These are phyloP conservation scores for Dryococelus australis DNA, from an alignment of 2,888 invertebrate species.

Conservation along the genomic window DNA sequence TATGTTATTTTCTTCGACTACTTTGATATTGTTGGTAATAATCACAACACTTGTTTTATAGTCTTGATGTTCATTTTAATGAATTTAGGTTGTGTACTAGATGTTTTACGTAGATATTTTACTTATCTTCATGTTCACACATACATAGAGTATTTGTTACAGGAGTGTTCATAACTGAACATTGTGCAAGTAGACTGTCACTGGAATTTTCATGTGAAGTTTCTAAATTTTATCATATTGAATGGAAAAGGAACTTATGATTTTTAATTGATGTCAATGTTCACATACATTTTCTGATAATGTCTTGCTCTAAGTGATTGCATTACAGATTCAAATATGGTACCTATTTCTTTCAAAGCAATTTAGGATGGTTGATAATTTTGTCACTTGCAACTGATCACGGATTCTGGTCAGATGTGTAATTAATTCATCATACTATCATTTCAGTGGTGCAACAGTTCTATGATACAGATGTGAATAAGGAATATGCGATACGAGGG, in stretches of 20 bases:
- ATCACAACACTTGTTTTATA: neutral
- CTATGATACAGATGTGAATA: conserved; percentile 84
- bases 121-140: too few species aligned
- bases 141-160: too few species aligned
- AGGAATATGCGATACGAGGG: conserved; percentile 89
- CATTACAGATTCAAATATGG: neutral
- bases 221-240: neutral
- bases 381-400: neutral
- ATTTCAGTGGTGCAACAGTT: conserved; percentile 77
- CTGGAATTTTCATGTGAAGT: neutral
- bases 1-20: neutral
- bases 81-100: too few species aligned
- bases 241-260: neutral
- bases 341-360: neutral
- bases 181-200: neutral
- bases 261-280: neutral
- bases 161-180: too few species aligned
- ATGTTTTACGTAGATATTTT: too few species aligned
- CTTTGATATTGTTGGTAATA: neutral
- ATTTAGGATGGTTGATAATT: too few species aligned
- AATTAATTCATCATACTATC: neutral
- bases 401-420: neutral
- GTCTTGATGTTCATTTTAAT: too few species aligned
- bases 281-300: neutral
- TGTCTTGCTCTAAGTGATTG: neutral